Conservation (phyloP, 2,113 vertebrate genomes). For the Megalops atlanticus region DNA sequence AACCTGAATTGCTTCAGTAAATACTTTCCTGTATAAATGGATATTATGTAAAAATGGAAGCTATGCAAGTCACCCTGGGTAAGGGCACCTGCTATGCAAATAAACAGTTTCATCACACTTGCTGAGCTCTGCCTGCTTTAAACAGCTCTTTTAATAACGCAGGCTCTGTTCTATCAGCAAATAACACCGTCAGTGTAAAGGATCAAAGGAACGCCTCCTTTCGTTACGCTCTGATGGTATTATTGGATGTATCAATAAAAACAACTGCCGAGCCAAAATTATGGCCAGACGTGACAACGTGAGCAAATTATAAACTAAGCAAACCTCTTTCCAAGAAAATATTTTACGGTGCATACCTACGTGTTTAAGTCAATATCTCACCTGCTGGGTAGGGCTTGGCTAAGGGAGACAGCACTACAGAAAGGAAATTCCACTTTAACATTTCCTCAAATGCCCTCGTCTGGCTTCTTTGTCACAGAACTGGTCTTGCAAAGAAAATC, state of each 20-base stretch:
- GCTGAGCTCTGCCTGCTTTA: not conserved
- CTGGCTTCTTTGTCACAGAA: not conserved
- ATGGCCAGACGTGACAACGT: not conserved
- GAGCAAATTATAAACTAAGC: not conserved
- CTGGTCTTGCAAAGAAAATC: too few species aligned
- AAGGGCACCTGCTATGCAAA: not conserved
- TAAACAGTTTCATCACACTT: not conserved
- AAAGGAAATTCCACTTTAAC: not conserved
- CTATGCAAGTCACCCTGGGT: not conserved
- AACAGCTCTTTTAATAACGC: slow-evolving; percentile 11
- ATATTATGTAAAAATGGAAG: not conserved
- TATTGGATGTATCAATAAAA: not conserved
- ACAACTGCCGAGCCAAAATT: not conserved
- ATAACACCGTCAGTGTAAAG: not conserved
- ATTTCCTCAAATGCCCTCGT: not conserved
- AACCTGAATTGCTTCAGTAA: not conserved
- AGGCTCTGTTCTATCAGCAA: slow-evolving; percentile 1
- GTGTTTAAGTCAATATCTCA: not conserved
- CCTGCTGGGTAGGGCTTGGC: not conserved
- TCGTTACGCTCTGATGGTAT: not conserved
- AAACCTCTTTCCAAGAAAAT: not conserved
- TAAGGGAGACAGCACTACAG: not conserved
- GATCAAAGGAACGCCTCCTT: not conserved
- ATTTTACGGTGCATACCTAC: not conserved
- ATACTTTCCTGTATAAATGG: not conserved